Evolutionary conservation across 2,888 invertebrate species (phyloP).

Genomic region (Melanotus villosus): DNA sequence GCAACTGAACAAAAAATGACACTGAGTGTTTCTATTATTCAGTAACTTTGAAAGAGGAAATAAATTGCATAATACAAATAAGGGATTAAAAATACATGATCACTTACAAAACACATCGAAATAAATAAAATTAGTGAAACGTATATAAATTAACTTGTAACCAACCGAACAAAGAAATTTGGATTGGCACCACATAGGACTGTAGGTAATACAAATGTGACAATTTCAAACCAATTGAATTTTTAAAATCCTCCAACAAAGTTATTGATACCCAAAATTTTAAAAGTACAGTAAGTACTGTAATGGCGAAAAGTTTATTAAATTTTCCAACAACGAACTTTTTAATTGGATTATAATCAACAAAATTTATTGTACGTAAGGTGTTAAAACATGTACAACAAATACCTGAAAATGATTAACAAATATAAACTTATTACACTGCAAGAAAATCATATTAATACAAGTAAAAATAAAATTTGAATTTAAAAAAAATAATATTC

Average conservation of each 20-base stretch:
- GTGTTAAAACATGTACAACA: neutral
- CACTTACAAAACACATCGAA: constrained; percentile 33
- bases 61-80: constrained; percentile 40
- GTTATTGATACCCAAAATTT: constrained; percentile 40
- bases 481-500: too few species aligned
- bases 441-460: constrained; percentile 22
- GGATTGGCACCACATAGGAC: constrained; percentile 8
- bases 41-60: constrained; percentile 47
- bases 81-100: constrained; percentile 29
- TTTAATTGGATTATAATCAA: neutral
- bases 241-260: constrained; percentile 43
- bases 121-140: constrained; percentile 37
- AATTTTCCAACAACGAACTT: neutral
- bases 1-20: constrained; percentile 37
- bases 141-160: constrained; percentile 34
- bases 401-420: constrained; percentile 13
- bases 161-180: constrained; percentile 18
- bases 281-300: neutral
- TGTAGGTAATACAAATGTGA: constrained; percentile 24
- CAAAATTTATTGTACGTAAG: neutral
- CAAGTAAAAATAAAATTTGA: too few species aligned
- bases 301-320: neutral
- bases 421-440: constrained; percentile 9
- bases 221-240: constrained; percentile 9
- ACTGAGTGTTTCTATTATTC: constrained; percentile 34